Evolutionary conservation across 2,797 vertebrate genomes (phyloP).

Genomic region (Erpetoichthys calabaricus): DNA sequence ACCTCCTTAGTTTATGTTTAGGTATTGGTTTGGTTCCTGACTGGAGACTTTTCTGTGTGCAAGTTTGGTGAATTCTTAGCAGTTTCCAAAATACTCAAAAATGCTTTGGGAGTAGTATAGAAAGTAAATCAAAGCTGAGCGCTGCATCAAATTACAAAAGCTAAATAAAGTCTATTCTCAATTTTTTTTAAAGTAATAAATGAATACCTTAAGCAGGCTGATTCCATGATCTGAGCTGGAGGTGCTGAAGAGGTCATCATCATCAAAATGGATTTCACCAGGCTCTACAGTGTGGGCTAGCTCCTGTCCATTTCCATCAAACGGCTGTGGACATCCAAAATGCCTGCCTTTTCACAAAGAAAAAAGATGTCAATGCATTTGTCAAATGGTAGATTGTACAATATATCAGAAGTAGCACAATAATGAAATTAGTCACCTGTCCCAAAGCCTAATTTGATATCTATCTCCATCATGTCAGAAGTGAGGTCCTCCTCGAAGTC

Average conservation of each 20-base stretch:
- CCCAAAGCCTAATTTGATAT: constrained; percentile 12
- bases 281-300: constrained; percentile 9
- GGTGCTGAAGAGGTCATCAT: constrained; percentile 11
- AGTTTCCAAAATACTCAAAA: too few species aligned
- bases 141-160: too few species aligned
- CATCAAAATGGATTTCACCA: constrained; percentile 8
- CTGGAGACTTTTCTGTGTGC: too few species aligned
- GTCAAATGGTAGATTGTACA: background rate
- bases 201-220: constrained; percentile 23
- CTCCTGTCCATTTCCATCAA: constrained; percentile 11
- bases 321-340: constrained; percentile 11
- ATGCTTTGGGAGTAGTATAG: too few species aligned
- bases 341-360: constrained; percentile 5
- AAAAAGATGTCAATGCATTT: background rate
- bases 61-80: too few species aligned
- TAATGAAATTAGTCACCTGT: constrained; percentile 3
- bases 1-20: too few species aligned
- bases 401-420: background rate
- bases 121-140: too few species aligned
- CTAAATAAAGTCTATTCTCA: too few species aligned
- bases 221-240: constrained; percentile 14
- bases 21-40: too few species aligned
- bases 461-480: constrained; percentile 7
- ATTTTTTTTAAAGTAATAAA: too few species aligned
- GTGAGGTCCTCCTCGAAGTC: constrained; percentile 13